These are phyloP conservation scores for Drosophila neotestacea DNA, from an alignment of 2,888 invertebrate genomes.

Conservation along the genomic window DNA sequence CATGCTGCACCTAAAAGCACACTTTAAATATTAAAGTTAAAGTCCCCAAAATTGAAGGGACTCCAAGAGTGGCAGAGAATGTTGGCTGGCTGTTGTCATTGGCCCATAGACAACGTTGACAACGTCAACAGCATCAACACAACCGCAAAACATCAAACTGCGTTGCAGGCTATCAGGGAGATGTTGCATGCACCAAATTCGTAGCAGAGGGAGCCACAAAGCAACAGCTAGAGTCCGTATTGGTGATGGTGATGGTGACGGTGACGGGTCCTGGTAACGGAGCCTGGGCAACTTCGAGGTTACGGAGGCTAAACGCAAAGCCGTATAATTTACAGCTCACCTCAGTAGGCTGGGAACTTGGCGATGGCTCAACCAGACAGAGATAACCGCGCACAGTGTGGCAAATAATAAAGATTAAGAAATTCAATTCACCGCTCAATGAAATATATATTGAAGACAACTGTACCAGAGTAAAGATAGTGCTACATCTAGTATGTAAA, in stretches of 20 bases:
- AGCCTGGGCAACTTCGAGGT: slow-evolving; percentile 51
- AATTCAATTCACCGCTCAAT: not conserved
- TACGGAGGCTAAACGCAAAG: slow-evolving; percentile 73
- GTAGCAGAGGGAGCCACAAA: not conserved
- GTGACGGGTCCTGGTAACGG: not conserved
- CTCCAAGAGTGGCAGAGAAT: slow-evolving; percentile 1
- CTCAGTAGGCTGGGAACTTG: slow-evolving; percentile 39
- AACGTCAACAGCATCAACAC: slow-evolving; percentile 57
- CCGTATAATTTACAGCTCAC: slow-evolving; percentile 76
- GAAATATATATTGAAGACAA: not conserved
- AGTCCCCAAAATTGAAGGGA: not conserved
- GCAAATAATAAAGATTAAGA: not conserved
- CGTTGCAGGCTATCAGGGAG: slow-evolving; percentile 35
- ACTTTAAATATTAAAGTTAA: slow-evolving; percentile 65
- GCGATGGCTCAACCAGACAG: slow-evolving; percentile 28
- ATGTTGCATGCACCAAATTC: slow-evolving; percentile 22
- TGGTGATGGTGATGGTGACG: not conserved
- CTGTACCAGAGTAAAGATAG: no score
- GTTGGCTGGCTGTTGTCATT: slow-evolving; percentile 22
- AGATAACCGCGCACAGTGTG: slow-evolving; percentile 28
- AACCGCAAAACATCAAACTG: slow-evolving; percentile 79
- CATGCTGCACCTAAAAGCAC: slow-evolving; percentile 56
- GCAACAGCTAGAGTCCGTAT: not conserved
- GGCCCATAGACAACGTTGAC: slow-evolving; percentile 23
- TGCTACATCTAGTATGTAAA: no score